A percentile compares a stretch with the other conserved stretches of the same genome.
Conservation (phyloP, 2,888 invertebrate species). For the Cotesia congregata region DNA sequence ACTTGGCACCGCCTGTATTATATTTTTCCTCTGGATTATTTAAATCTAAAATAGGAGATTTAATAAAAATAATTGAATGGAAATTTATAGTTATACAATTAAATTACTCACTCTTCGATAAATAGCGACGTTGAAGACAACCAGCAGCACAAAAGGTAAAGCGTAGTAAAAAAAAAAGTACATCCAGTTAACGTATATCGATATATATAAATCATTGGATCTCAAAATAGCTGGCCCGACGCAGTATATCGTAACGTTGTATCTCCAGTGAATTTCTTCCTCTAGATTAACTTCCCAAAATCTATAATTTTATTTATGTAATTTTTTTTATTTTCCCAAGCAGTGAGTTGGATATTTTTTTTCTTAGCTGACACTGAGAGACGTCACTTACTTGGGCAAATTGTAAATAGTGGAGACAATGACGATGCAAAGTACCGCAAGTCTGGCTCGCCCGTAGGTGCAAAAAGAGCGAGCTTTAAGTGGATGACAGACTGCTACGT, state of each 20-base stretch:
- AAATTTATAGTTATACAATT: not conserved
- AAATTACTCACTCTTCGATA: conserved; percentile 80
- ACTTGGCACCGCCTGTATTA: not conserved
- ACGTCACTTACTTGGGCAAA: conserved; percentile 73
- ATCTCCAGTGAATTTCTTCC: conserved; percentile 67
- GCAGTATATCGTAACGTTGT: conserved; percentile 79
- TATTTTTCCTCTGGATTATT: not conserved
- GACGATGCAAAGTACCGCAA: conserved; percentile 87
- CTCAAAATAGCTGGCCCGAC: conserved; percentile 79
- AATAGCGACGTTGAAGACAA: conserved; percentile 91
- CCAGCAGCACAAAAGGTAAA: conserved; percentile 90
- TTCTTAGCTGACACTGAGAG: not conserved
- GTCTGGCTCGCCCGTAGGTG: conserved; percentile 87
- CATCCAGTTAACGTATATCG: conserved; percentile 93
- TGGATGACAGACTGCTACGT: conserved; percentile 94
- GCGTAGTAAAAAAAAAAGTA: conserved; percentile 95
- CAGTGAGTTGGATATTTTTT: not conserved
- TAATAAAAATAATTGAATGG: not conserved
- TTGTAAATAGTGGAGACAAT: conserved; percentile 89
- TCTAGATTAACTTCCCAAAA: conserved; percentile 79
- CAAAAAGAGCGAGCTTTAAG: conserved; percentile 90
- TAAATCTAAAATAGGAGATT: not conserved
- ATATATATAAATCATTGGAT: conserved; percentile 81
- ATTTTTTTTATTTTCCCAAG: not conserved
- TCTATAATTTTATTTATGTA: conserved; percentile 61